A percentile compares a stretch with the other conserved stretches of the same genome.
phyloP scores from a whole-genome alignment of 2,113 vertebrate genomes.

The Cyprinodon brontotheroides region DNA sequence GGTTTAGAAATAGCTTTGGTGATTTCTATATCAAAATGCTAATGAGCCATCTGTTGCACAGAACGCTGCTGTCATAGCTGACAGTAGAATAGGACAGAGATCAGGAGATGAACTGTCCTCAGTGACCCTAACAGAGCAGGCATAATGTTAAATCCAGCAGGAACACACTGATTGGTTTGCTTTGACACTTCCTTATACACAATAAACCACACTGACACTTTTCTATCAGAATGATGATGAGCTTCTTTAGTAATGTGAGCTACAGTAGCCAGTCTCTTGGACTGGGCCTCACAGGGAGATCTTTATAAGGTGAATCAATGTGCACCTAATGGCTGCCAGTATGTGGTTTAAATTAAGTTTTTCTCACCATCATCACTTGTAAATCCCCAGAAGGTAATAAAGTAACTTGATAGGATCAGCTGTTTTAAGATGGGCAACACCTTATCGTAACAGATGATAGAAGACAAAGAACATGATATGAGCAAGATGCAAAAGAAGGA shows the following conservation, averaged over 20 bases:
- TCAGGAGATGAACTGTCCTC: not conserved
- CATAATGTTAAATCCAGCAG: not conserved
- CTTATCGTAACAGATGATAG: not conserved
- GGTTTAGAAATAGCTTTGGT: not conserved
- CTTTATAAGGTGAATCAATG: too few relatives aligned
- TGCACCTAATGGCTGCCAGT: too few relatives aligned
- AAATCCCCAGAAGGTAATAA: not conserved
- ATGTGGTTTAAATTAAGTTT: too few relatives aligned
- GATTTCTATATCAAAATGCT: not conserved
- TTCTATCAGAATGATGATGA: too few relatives aligned
- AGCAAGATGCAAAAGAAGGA: not conserved
- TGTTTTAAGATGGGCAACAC: not conserved
- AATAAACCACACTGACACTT: not conserved
- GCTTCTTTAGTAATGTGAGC: too few relatives aligned
- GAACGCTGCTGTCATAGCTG: not conserved
- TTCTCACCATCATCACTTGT: too few relatives aligned
- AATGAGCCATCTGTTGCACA: not conserved
- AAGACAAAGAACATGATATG: not conserved
- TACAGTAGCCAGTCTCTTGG: too few relatives aligned
- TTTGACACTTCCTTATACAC: not conserved
- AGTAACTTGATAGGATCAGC: not conserved
- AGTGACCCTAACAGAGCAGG: not conserved
- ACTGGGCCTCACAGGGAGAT: too few relatives aligned
- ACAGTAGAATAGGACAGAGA: not conserved
- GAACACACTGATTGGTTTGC: not conserved